These are phyloP conservation scores for Caenorhabditis imperialis DNA, from an alignment of 2,888 invertebrate species.

Conservation along the genomic window DNA sequence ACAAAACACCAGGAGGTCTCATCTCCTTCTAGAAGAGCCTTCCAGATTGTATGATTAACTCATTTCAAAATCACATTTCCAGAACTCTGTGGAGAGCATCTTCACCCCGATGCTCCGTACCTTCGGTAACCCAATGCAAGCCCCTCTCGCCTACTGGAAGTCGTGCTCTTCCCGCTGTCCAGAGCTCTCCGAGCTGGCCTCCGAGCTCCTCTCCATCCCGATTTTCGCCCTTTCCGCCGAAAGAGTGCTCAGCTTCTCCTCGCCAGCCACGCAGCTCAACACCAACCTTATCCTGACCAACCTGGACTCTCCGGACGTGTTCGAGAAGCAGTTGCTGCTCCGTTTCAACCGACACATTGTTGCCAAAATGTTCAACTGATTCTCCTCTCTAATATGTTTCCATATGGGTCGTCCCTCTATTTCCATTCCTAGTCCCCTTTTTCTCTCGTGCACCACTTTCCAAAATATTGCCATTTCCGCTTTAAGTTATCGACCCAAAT, in stretches of 20 bases:
- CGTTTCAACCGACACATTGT: conserved; percentile 58
- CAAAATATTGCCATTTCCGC: neutral
- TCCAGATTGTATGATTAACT: no score
- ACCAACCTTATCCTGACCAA: conserved; percentile 40
- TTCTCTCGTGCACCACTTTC: neutral
- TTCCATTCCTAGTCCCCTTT: neutral
- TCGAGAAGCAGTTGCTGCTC: conserved; percentile 60
- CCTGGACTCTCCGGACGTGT: conserved; percentile 47
- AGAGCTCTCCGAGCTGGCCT: conserved; percentile 67
- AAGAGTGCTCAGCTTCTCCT: conserved; percentile 47
- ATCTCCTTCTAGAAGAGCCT: no score
- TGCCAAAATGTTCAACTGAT: conserved; percentile 33
- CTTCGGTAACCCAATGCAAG: conserved; percentile 62
- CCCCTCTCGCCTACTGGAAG: conserved; percentile 60
- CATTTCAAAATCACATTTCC: no score
- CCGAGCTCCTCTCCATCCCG: conserved; percentile 69
- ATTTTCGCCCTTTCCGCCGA: conserved; percentile 64
- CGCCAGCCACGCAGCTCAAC: conserved; percentile 38
- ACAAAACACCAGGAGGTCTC: no score
- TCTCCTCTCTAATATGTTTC: neutral
- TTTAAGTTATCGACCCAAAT: neutral
- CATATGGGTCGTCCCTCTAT: neutral
- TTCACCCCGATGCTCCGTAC: conserved; percentile 50
- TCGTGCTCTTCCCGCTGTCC: conserved; percentile 40
- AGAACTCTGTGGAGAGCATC: conserved; percentile 57